These are phyloP conservation scores for Hoplostethus atlanticus DNA, from an alignment of 2,797 vertebrate genomes.

Conservation along the genomic window DNA sequence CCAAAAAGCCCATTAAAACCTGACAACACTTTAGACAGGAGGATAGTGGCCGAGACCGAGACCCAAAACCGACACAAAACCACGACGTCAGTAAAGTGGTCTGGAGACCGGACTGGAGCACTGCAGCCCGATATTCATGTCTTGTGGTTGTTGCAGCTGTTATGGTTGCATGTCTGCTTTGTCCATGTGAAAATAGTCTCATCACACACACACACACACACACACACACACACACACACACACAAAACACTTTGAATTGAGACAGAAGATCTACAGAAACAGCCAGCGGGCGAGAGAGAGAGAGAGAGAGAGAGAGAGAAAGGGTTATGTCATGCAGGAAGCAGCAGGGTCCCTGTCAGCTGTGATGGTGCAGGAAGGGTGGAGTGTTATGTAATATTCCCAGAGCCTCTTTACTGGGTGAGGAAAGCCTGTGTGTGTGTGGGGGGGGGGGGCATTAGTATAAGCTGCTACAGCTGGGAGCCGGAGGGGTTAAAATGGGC, in stretches of 20 bases:
- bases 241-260: neutral
- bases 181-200: too few relatives aligned
- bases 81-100: too few relatives aligned
- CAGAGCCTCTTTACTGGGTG: conserved; percentile 36
- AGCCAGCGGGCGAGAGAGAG: neutral
- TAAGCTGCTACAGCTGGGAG: neutral
- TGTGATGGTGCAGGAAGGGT: conserved; percentile 57
- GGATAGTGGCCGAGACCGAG: too few relatives aligned
- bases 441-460: conserved; percentile 20
- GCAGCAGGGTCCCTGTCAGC: conserved; percentile 52
- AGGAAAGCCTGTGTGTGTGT: conserved; percentile 22
- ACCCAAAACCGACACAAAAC: too few relatives aligned
- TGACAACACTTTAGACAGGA: too few relatives aligned
- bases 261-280: neutral
- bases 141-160: too few relatives aligned
- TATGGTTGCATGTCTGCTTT: too few relatives aligned
- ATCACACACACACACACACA: too few relatives aligned
- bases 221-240: too few relatives aligned
- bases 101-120: too few relatives aligned
- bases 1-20: too few relatives aligned
- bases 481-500: conserved; percentile 40
- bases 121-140: too few relatives aligned
- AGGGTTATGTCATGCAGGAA: conserved; percentile 57
- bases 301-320: neutral
- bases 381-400: conserved; percentile 58